phyloP scores from a whole-genome alignment of 2,797 vertebrate genomes.

The Sus cebifrons region DNA sequence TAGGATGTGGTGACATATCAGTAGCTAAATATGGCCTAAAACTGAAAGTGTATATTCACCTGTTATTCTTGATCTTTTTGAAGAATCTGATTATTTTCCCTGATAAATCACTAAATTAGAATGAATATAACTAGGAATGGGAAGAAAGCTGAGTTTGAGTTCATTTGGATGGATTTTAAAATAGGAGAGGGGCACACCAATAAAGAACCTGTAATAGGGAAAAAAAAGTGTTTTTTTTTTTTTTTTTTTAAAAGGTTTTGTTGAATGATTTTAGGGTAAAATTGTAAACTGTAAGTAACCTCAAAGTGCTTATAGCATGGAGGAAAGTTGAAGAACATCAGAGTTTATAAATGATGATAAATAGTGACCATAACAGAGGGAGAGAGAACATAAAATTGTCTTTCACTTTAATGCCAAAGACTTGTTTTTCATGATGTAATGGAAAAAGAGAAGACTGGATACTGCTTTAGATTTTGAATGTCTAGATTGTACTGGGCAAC shows the following conservation, averaged over 20 bases:
- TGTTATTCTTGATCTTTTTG: not conserved
- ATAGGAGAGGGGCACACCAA: not conserved
- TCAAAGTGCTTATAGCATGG: not conserved
- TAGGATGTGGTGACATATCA: not conserved
- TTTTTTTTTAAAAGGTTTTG: not conserved
- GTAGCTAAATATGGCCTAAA: not conserved
- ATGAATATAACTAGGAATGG: not conserved
- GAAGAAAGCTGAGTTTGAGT: not conserved
- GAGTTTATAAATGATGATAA: conserved; percentile 37
- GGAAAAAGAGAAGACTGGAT: not conserved
- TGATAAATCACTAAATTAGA: not conserved
- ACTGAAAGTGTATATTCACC: not conserved
- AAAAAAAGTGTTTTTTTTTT: not conserved
- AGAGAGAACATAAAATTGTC: not conserved
- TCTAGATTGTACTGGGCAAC: not conserved
- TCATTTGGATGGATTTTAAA: conserved; percentile 47
- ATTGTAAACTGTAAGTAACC: not conserved
- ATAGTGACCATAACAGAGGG: not conserved
- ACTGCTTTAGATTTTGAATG: conserved; percentile 41
- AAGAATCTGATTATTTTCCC: conserved; percentile 3
- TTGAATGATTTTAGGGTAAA: not conserved
- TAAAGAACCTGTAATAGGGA: not conserved
- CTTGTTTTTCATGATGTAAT: not conserved
- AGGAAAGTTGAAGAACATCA: not conserved
- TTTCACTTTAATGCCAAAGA: not conserved